Conservation (phyloP, 1,140 invertebrate species). For the Dolichoris vasculosae region DNA sequence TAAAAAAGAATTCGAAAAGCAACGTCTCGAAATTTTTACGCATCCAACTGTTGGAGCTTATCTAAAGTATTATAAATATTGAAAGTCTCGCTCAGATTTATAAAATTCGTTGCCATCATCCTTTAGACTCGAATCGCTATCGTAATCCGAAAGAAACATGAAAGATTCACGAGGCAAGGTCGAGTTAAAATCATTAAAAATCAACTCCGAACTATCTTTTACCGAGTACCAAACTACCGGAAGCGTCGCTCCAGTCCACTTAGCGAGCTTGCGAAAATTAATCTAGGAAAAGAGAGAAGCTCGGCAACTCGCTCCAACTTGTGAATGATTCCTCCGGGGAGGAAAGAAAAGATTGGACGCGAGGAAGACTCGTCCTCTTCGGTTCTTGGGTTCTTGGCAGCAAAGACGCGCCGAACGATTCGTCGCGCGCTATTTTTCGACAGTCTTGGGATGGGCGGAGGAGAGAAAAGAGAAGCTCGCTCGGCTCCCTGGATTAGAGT, state of each 20-base stretch:
- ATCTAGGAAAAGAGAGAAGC: not conserved
- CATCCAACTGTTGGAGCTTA: not conserved
- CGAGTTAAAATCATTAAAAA: not conserved
- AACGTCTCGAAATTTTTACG: not conserved
- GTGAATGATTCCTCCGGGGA: slow-evolving; percentile 24
- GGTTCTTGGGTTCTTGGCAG: too few relatives aligned
- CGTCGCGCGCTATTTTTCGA: not conserved
- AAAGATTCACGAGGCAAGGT: not conserved
- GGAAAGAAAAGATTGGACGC: too few relatives aligned
- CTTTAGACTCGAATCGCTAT: not conserved
- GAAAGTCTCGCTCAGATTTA: not conserved
- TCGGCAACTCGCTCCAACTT: not conserved
- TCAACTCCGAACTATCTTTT: not conserved
- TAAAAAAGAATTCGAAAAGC: too few relatives aligned
- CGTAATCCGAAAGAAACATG: too few relatives aligned
- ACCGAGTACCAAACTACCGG: too few relatives aligned
- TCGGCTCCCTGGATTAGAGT: slow-evolving; percentile 59
- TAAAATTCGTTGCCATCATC: not conserved
- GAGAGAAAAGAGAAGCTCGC: not conserved
- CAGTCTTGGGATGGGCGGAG: not conserved
- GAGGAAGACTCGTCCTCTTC: too few relatives aligned
- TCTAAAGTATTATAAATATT: not conserved
- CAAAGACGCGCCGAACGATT: too few relatives aligned
- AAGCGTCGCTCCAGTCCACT: not conserved
- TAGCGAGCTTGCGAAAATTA: slow-evolving; percentile 26